These are phyloP conservation scores for Amphiura filiformis DNA, from an alignment of 35 echinoderm and acorn worm genomes.

Conservation along the genomic window DNA sequence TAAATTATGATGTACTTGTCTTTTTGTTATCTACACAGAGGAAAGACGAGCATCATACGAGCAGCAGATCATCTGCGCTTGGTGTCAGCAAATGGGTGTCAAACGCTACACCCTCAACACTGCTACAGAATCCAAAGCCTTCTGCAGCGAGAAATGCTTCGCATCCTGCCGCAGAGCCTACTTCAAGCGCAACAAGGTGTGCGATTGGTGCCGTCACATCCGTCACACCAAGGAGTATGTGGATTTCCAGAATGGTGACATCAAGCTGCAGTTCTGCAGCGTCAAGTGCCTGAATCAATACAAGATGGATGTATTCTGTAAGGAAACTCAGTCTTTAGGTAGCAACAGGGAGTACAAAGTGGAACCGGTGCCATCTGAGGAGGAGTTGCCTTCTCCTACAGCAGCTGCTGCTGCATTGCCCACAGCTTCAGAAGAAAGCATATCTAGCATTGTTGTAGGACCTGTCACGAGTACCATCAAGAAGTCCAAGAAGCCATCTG, in stretches of 20 bases:
- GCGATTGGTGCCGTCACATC: conserved; percentile 80
- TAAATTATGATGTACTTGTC: too few relatives aligned
- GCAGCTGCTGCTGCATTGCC: neutral
- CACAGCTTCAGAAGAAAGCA: neutral
- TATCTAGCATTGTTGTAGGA: neutral
- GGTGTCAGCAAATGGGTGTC: conserved; percentile 79
- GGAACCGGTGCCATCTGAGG: neutral
- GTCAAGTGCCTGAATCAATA: conserved; percentile 72
- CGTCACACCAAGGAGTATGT: conserved; percentile 68
- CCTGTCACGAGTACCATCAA: neutral
- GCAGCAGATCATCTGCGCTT: conserved; percentile 78
- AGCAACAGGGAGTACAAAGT: neutral
- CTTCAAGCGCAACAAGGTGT: conserved; percentile 75
- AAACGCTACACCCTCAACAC: conserved; percentile 97
- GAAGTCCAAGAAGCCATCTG: neutral
- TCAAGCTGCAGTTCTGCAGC: conserved; percentile 81
- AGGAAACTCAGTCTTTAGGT: conserved; percentile 24
- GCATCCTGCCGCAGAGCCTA: conserved; percentile 70
- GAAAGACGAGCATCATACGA: conserved; percentile 4
- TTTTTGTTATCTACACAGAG: neutral
- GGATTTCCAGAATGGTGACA: conserved; percentile 31
- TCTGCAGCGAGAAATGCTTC: conserved; percentile 98
- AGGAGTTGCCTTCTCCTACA: neutral
- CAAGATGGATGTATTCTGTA: conserved; percentile 56
- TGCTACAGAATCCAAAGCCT: conserved; percentile 71